Conservation (phyloP, 2,113 vertebrate genomes). For the Galemys pyrenaicus region DNA sequence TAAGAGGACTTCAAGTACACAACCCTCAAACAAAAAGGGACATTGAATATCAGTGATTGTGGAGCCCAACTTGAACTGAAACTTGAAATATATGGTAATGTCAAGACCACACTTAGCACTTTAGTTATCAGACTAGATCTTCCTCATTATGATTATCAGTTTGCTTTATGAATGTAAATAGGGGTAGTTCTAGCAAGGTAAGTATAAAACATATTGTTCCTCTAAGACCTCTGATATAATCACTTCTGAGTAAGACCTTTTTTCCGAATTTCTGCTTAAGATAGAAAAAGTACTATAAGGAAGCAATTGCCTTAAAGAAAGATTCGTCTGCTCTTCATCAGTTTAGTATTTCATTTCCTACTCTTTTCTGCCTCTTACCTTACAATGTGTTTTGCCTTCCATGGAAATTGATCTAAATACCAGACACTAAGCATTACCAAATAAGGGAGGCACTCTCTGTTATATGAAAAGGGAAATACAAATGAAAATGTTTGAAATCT, state of each 20-base stretch:
- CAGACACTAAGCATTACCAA: neutral
- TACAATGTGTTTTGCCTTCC: neutral
- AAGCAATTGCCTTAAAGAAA: neutral
- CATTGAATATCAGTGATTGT: neutral
- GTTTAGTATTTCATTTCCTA: neutral
- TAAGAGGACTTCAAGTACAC: neutral
- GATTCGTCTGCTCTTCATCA: neutral
- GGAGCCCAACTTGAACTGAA: neutral
- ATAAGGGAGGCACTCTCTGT: neutral
- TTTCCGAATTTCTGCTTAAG: neutral
- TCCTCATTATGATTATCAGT: neutral
- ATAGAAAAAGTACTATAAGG: neutral
- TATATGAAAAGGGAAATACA: conserved; percentile 46
- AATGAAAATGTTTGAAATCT: conserved; percentile 31
- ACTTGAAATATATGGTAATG: neutral
- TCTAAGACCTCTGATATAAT: neutral
- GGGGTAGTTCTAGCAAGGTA: neutral
- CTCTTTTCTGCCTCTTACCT: neutral
- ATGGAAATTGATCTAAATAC: conserved; percentile 22
- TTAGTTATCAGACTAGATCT: neutral
- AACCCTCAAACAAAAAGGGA: neutral
- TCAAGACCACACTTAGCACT: neutral
- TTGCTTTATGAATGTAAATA: neutral
- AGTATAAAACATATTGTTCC: neutral
- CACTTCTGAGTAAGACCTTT: neutral